These are phyloP conservation scores for Lathamus discolor DNA, from an alignment of 2,113 vertebrate species.

Conservation along the genomic window DNA sequence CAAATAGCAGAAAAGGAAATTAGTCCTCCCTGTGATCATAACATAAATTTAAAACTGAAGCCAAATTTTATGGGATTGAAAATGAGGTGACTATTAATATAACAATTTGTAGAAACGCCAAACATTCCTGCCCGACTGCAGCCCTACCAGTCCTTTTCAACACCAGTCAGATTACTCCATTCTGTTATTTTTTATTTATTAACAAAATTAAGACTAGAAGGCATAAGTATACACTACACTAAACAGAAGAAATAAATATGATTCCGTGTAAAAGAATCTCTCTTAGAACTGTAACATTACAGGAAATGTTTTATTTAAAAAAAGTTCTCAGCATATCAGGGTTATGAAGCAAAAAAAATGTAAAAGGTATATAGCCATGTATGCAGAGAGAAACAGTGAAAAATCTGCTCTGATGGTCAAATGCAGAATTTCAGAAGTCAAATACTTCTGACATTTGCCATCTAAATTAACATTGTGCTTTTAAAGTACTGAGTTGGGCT, in stretches of 20 bases:
- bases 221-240: neutral
- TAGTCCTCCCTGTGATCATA: neutral
- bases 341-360: neutral
- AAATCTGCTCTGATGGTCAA: neutral
- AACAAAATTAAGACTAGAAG: neutral
- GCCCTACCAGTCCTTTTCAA: neutral
- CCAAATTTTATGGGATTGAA: neutral
- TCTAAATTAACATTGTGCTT: neutral
- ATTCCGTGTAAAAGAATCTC: neutral
- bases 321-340: neutral
- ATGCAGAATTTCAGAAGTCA: neutral
- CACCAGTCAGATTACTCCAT: neutral
- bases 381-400: neutral
- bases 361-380: neutral
- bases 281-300: neutral
- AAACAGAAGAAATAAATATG: neutral
- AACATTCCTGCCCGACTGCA: neutral
- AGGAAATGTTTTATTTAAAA: neutral
- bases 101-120: neutral
- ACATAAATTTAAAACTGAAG: neutral
- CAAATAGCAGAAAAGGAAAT: conserved; percentile 32
- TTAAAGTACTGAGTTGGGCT: neutral
- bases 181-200: neutral
- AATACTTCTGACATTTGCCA: neutral
- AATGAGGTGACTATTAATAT: neutral